Conservation (phyloP, 2,113 vertebrate species). For the Manacus vitellinus region DNA sequence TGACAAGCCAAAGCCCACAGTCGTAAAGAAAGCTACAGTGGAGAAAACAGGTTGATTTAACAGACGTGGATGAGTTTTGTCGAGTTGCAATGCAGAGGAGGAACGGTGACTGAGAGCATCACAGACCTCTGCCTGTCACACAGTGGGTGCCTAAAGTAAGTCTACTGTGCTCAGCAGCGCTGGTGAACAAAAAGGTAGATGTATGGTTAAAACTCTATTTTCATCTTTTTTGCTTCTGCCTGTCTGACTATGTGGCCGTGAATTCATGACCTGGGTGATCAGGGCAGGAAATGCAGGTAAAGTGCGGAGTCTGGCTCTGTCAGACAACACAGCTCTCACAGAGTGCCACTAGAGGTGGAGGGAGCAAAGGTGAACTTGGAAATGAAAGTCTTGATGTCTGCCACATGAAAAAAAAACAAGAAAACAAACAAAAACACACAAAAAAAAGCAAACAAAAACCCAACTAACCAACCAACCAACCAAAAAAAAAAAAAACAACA, state of each 20-base stretch:
- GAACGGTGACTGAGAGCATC: background rate
- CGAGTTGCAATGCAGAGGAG: background rate
- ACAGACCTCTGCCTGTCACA: background rate
- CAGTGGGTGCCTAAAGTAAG: background rate
- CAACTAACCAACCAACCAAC: too few relatives aligned
- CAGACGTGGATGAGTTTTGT: accelerated
- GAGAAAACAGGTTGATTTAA: background rate
- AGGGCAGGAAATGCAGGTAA: background rate
- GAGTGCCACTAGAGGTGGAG: background rate
- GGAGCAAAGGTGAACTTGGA: background rate
- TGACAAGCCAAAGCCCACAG: background rate
- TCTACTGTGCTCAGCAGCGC: background rate
- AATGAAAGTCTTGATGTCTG: background rate
- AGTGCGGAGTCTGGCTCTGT: background rate
- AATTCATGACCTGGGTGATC: background rate
- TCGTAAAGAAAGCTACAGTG: background rate
- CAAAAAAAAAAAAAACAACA: background rate
- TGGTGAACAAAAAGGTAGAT: background rate
- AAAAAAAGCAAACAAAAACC: background rate
- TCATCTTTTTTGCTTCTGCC: background rate
- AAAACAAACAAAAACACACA: background rate
- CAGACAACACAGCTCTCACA: background rate
- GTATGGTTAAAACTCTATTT: background rate
- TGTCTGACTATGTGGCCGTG: background rate
- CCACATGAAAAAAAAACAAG: background rate